Base-by-base conservation (phyloP, 53 echinoderm and acorn worm genomes). In the Astropecten irregularis region DNA sequence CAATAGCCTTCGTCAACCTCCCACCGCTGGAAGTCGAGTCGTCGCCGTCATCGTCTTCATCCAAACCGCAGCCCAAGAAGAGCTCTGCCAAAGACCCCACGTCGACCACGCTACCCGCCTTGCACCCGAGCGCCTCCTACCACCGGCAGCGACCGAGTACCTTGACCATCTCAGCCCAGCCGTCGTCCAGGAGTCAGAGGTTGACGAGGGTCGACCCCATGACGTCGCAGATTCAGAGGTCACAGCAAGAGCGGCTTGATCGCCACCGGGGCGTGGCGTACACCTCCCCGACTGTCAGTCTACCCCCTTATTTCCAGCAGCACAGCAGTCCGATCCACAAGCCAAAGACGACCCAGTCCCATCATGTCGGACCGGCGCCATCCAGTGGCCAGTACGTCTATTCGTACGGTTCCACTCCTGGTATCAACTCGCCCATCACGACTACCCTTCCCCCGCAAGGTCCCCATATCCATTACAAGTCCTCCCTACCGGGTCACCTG, bases 1-100 rank as follows among this genome's bases (percentile, higher is more conserved):
- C 89, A 1, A 93, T 97, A 14, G 89, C 92, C 4, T 97, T 97
- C 66, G 90, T 99, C 68, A 95, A 99, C 71, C 90, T 99, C 8
- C 99, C 99, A 10, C 94, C 94, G 8, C 77, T 99, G 30, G 90
- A 99, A 21, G 83, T 82, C 9, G 99, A 99, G 9, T 64, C 69
- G 0, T 47, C 76, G 14, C 54, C 57, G 14, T 36, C 27, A 0
- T 30, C 76, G 18, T 27, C 25, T 19, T 61, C 46, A 29, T 79
- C 90, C 23, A 47, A 40, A 0, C 40, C 76, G 18, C 71, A 59
- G 23, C 85, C 90, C 33, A 49, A 62, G 65, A 82, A 83, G 54
- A 69, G 48, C 28, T 47, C 55, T 35, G 47, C 76, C 44, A 76
- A 76, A 40, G 39, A 74, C 5, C 9, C 54, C 18, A 16, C 77